Evolutionary conservation across 2,113 vertebrate species (phyloP).

Genomic region (Phyllopteryx taeniolatus): DNA sequence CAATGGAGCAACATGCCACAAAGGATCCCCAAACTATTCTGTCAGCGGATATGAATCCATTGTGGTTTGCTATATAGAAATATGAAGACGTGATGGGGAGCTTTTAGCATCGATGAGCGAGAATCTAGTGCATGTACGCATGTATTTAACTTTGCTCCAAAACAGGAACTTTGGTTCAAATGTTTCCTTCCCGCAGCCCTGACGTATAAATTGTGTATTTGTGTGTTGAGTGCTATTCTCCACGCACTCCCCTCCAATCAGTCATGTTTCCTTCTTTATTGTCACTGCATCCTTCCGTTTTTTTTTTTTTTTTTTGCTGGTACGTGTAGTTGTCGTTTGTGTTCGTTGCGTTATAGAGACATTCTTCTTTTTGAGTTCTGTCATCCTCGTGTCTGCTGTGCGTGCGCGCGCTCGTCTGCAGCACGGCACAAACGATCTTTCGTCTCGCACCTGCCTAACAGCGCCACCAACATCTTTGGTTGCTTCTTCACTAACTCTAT

Average conservation of each 20-base stretch:
- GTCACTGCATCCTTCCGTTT: slow-evolving; percentile 23
- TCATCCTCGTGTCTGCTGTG: slow-evolving; percentile 19
- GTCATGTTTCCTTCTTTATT: slow-evolving; percentile 18
- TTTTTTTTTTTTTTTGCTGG: slow-evolving; percentile 15
- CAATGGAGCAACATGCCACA: no score
- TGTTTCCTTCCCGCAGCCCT: background rate
- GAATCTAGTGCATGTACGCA: no score
- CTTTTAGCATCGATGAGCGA: no score
- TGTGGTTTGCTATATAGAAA: background rate
- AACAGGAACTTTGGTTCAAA: slow-evolving; percentile 17
- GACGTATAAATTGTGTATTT: slow-evolving; percentile 18
- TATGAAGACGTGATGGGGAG: background rate
- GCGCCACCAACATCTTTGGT: slow-evolving; percentile 11
- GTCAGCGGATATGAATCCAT: background rate
- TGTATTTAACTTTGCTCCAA: background rate
- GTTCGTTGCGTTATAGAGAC: slow-evolving; percentile 15
- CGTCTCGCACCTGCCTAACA: slow-evolving; percentile 16
- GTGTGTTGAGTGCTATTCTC: background rate
- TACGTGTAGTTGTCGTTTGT: slow-evolving; percentile 3
- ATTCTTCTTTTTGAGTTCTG: slow-evolving; percentile 20
- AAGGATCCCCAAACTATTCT: no score
- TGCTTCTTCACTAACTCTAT: background rate
- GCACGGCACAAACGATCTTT: slow-evolving; percentile 22
- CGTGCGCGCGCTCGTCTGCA: slow-evolving; percentile 12
- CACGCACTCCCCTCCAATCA: slow-evolving; percentile 17